Evolutionary conservation across 1,140 invertebrate species (phyloP).

Genomic region (Lysiphlebus fabarum): DNA sequence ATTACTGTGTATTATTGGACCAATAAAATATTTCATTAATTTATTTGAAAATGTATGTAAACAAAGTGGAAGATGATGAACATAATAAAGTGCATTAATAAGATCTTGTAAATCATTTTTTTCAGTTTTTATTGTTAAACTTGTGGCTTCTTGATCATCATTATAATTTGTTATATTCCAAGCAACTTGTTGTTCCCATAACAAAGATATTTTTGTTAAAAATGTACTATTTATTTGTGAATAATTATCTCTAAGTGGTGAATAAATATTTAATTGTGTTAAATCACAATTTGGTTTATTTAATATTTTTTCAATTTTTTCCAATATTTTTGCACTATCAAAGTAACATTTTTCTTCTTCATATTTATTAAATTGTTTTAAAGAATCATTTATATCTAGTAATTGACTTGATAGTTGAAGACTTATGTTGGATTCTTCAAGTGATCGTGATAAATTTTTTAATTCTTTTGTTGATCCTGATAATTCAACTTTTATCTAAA

Average conservation of each 20-base stretch:
- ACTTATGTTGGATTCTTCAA: conserved; percentile 56
- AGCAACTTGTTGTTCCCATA: conserved; percentile 54
- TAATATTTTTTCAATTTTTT: conserved; percentile 52
- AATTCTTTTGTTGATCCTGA: conserved; percentile 58
- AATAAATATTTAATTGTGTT: conserved; percentile 54
- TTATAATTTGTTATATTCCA: conserved; percentile 31
- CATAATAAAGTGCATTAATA: conserved; percentile 52
- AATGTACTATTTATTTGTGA: conserved; percentile 45
- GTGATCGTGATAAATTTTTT: conserved; percentile 53
- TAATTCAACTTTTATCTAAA: conserved; percentile 59
- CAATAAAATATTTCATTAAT: conserved; percentile 56
- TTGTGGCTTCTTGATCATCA: conserved; percentile 27
- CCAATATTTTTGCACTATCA: conserved; percentile 54
- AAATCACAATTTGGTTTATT: conserved; percentile 48
- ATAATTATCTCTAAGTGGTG: conserved; percentile 46
- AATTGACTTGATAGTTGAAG: conserved; percentile 56
- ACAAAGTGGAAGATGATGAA: conserved; percentile 52
- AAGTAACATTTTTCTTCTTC: conserved; percentile 50
- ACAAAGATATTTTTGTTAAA: conserved; percentile 45
- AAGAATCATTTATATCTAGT: conserved; percentile 53
- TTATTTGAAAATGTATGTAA: conserved; percentile 55
- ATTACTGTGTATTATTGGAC: conserved; percentile 57
- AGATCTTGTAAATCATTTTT: conserved; percentile 49
- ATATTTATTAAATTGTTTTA: conserved; percentile 53
- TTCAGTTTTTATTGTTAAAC: conserved; percentile 45